Conservation (phyloP, 2,113 vertebrate genomes). For the Bos taurus region ARS-UCD2.0 NC_037343.1:27380501-27381000, state of each 20-base stretch:
- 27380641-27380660: neutral
- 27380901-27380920: neutral
- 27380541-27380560: constrained; percentile 55
- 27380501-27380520: constrained; percentile 92
- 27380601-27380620: neutral
- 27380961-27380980: neutral
- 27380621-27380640: neutral
- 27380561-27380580: neutral
- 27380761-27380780: neutral
- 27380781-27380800: neutral
- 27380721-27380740: neutral
- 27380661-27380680: neutral
- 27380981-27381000: neutral
- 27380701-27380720: neutral
- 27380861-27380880: neutral
- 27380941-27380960: neutral
- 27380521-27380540: constrained; percentile 82
- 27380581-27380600: neutral
- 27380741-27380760: neutral
- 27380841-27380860: neutral
- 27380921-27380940: neutral
- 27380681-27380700: neutral
- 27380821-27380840: neutral
- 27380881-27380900: neutral
- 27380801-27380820: neutral